A percentile compares a stretch with the other conserved stretches of the same genome.
Evolutionary conservation across 2,888 invertebrate genomes (phyloP).

Genomic region (Cancer borealis): DNA sequence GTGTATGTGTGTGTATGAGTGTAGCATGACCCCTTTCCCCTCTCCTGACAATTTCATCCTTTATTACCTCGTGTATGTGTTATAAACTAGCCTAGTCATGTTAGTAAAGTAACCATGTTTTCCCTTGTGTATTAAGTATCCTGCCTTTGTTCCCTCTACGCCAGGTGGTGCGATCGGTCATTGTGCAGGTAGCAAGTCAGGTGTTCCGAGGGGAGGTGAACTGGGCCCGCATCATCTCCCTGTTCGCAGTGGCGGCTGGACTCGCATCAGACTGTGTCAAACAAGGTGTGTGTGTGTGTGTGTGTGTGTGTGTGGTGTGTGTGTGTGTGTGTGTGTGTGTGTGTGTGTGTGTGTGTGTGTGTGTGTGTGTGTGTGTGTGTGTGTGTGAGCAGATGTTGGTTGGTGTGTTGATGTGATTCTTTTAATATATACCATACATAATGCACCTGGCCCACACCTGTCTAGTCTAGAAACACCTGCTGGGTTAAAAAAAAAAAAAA

Average conservation of each 20-base stretch:
- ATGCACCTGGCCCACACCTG: neutral
- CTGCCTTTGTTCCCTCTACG: neutral
- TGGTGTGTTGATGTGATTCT: neutral
- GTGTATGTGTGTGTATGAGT: neutral
- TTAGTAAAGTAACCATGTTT: neutral
- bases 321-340: conserved; percentile 11
- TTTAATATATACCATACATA: neutral
- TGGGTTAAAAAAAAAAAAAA: too few relatives aligned
- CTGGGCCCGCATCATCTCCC: conserved; percentile 84
- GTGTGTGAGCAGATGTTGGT: neutral
- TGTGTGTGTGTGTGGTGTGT: conserved; percentile 7
- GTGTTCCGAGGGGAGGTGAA: conserved; percentile 83
- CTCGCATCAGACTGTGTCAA: conserved; percentile 90
- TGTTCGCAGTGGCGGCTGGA: conserved; percentile 91
- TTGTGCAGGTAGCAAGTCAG: conserved; percentile 87
- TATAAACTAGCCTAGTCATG: too few relatives aligned
- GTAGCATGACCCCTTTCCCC: too few relatives aligned
- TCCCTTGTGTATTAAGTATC: neutral
- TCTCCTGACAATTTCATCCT: too few relatives aligned
- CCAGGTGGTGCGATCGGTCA: conserved; percentile 83
- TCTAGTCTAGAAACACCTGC: too few relatives aligned
- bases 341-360: conserved; percentile 1
- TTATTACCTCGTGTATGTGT: too few relatives aligned
- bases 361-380: conserved; percentile 14
- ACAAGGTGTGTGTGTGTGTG: conserved; percentile 81